Evolutionary conservation across 1,140 invertebrate species (phyloP), one percentile per base, ranked within the genome.

Genomic region (Drosophila ercepeae): DNA sequence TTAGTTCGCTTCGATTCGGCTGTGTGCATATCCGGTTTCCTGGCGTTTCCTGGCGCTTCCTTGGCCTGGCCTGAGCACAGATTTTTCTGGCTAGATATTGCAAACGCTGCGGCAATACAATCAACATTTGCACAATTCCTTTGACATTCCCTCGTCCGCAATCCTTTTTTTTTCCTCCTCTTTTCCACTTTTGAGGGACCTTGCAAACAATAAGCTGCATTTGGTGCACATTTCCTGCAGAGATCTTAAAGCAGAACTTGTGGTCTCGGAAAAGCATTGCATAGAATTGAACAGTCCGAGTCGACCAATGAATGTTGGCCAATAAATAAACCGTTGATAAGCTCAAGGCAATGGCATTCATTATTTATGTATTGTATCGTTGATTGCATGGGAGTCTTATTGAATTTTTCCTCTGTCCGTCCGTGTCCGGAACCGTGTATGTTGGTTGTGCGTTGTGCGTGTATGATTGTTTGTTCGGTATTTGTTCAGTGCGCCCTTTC

Each of bases 261-360:
- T 14, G 36, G 36, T 14, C 32, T 34, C 13, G 9, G n/a, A 1
- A 23, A 2, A 21, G 21, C 21, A 45, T 14, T 29, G 25, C 18
- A 58, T 13, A n/a, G 48, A 13, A 13, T 3, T 7, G n/a, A 19
- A 9, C 39, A 45, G 41, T 36, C 48, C 32, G 21, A 41, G 46
- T 29, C 58, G 44, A 32, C 36, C 29, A 18, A 46, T 59, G 55
- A 36, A 59, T 64, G 72, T 51, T 79, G 78, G 57, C 71, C 75
- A 86, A 86, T 81, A 84, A 84, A 86, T 76, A 86, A 84, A 60
- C 58, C 81, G 55, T 86, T 86, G 81, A 86, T 84, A 84, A 81
- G 71, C 81, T 68, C 72, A 68, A 76, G 73, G 82, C 82, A 74
- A 67, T 81, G 81, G 82, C 61, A 84, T 84, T 86, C 82, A 88